phyloP scores from a whole-genome alignment of 2,113 vertebrate species.

The Ornithorhynchus anatinus region DNA sequence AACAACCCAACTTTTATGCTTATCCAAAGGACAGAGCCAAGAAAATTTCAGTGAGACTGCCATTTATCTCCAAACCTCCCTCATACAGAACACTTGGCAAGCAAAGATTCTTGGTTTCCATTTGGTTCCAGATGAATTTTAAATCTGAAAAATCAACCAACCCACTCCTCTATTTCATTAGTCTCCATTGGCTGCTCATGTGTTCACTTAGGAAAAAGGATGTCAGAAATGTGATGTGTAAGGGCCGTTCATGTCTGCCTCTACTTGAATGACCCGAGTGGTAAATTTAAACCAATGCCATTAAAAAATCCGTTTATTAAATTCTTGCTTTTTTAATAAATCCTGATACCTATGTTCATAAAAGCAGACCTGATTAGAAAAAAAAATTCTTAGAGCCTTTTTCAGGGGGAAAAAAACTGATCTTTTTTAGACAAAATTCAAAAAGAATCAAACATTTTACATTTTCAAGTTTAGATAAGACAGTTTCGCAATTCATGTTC shows the following conservation, averaged over 20 bases:
- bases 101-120: constrained; percentile 26
- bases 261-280: background rate
- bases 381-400: too few relatives aligned
- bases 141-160: constrained; percentile 42
- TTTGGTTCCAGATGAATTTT: constrained; percentile 45
- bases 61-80: constrained; percentile 27
- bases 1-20: constrained; percentile 16
- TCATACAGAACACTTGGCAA: constrained; percentile 42
- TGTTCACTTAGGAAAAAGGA: constrained; percentile 9
- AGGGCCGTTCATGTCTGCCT: background rate
- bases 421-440: too few relatives aligned
- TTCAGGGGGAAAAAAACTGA: too few relatives aligned
- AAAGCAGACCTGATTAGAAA: too few relatives aligned
- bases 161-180: constrained; percentile 27
- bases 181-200: background rate
- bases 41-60: constrained; percentile 49
- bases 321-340: too few relatives aligned
- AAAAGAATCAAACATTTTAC: too few relatives aligned
- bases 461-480: too few relatives aligned
- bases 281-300: constrained; percentile 12
- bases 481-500: too few relatives aligned
- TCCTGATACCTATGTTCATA: too few relatives aligned
- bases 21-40: constrained; percentile 10
- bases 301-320: too few relatives aligned
- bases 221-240: constrained; percentile 13